A percentile compares a stretch with the other conserved stretches of the same genome.
Conservation (phyloP, 2,888 invertebrate species). For the Harpagoxenus sublaevis region DNA sequence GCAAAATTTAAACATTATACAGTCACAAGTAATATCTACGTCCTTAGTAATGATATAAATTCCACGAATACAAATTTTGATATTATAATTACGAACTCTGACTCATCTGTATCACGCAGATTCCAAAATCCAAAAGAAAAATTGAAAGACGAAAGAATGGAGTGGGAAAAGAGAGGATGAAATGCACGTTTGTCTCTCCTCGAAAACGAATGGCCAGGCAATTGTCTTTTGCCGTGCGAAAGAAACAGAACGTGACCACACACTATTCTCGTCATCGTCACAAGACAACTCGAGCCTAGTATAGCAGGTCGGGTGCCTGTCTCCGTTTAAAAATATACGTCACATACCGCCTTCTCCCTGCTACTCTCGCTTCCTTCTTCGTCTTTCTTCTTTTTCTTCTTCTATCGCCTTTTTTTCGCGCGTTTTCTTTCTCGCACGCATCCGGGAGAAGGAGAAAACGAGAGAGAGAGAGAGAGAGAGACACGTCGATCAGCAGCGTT, state of each 20-base stretch:
- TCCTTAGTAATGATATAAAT: not conserved
- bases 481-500: constrained; percentile 46
- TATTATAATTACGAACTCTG: not conserved
- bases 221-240: constrained; percentile 53
- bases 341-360: constrained; percentile 47
- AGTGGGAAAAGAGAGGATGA: not conserved
- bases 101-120: not conserved
- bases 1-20: not conserved
- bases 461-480: constrained; percentile 10
- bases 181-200: not conserved
- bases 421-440: constrained; percentile 35
- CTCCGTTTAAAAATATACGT: constrained; percentile 78
- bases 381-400: not conserved
- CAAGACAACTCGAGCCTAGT: constrained; percentile 74
- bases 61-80: not conserved
- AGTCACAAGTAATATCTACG: not conserved
- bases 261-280: constrained; percentile 83
- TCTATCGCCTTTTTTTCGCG: constrained; percentile 16
- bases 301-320: constrained; percentile 76
- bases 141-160: not conserved
- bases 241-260: constrained; percentile 72
- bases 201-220: constrained; percentile 14
- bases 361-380: constrained; percentile 38
- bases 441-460: constrained; percentile 21
- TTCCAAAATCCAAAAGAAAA: not conserved